Conservation (phyloP, 2,888 invertebrate genomes). For the Dyspetes luteomarginatus region DNA sequence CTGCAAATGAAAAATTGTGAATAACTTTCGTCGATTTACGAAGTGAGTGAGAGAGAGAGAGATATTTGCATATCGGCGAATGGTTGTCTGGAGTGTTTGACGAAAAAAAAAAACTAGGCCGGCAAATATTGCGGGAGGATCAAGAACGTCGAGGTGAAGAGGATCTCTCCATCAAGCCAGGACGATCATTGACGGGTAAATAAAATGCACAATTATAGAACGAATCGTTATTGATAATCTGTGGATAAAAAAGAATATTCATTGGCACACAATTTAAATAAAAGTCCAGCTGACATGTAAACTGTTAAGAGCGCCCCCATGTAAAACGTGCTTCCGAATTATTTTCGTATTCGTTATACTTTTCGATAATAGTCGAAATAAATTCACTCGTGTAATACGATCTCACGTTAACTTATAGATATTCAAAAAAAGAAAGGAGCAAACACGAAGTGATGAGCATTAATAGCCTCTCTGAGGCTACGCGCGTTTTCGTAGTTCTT, state of each 20-base stretch:
- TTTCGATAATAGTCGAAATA: neutral
- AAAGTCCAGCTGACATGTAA: no score
- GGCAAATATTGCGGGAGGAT: slow-evolving; percentile 2
- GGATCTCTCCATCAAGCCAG: slow-evolving; percentile 11
- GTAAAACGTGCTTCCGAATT: no score
- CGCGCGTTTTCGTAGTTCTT: slow-evolving; percentile 34
- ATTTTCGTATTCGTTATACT: no score
- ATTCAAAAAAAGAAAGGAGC: neutral
- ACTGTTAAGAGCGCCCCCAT: no score
- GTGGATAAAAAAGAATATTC: neutral
- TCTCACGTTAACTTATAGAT: neutral
- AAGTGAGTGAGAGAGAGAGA: slow-evolving; percentile 1
- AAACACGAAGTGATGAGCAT: neutral
- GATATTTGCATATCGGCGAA: slow-evolving; percentile 28
- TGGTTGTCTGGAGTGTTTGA: slow-evolving; percentile 9
- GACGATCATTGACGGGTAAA: slow-evolving; percentile 46
- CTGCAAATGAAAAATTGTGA: neutral
- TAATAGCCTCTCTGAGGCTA: neutral
- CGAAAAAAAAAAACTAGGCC: slow-evolving; percentile 3
- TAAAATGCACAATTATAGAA: neutral
- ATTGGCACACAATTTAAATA: neutral
- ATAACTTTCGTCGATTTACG: neutral
- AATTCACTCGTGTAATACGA: neutral
- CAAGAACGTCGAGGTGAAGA: slow-evolving; percentile 6
- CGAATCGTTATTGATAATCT: neutral